Conservation (phyloP, 1,140 invertebrate genomes). For the Drosophila funebris region DNA sequence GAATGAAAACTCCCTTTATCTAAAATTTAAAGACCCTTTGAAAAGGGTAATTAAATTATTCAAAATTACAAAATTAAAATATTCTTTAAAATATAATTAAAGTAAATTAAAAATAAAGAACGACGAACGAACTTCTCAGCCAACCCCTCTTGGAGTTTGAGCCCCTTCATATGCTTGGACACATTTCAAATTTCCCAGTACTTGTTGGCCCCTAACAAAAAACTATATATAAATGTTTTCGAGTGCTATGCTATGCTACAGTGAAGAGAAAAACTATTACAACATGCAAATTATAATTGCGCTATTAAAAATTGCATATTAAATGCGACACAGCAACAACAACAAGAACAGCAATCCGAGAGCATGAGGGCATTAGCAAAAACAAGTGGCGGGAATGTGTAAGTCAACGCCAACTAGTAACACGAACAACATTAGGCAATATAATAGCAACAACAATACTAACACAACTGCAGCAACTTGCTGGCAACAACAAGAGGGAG, state of each 20-base stretch:
- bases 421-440: constrained; percentile 30
- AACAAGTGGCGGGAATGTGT: constrained; percentile 68
- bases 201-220: not conserved
- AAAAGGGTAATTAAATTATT: not conserved
- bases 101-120: not conserved
- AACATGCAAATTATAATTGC: constrained; percentile 81
- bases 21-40: not conserved
- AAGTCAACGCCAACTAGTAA: constrained; percentile 46
- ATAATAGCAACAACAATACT: constrained; percentile 12
- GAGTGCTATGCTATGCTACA: constrained; percentile 7
- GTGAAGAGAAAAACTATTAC: constrained; percentile 54
- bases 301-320: constrained; percentile 81
- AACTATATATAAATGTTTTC: constrained; percentile 25
- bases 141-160: not conserved
- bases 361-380: constrained; percentile 18
- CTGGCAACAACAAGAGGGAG: not conserved
- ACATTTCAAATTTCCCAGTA: constrained; percentile 20
- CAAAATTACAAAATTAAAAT: not conserved
- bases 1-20: not conserved
- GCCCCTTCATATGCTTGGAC: not conserved
- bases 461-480: not conserved
- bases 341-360: constrained; percentile 35
- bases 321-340: constrained; percentile 69
- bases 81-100: not conserved
- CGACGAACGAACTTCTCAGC: not conserved